Percentiles rank a stretch among this genome's conserved stretches.
Conservation (phyloP, 2,888 invertebrate species). For the Sesia bembeciformis region DNA sequence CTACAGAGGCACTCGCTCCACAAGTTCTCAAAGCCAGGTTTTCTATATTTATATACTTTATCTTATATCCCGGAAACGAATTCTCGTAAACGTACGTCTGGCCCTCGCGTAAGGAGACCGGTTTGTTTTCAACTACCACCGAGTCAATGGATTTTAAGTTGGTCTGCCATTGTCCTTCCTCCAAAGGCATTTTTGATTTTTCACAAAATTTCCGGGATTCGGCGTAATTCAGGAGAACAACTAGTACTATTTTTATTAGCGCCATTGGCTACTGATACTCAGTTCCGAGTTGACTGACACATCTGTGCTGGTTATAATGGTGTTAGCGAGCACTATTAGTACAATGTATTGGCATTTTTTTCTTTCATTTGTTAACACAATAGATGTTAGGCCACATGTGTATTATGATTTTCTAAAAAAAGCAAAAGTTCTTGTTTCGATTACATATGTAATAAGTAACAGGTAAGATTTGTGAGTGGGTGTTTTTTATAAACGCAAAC, state of each 20-base stretch:
- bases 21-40: conserved; percentile 49
- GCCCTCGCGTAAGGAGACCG: conserved; percentile 42
- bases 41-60: conserved; percentile 52
- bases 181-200: conserved; percentile 37
- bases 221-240: not conserved
- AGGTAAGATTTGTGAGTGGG: too few relatives aligned
- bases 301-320: too few relatives aligned
- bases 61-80: conserved; percentile 39
- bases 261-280: not conserved
- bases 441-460: too few relatives aligned
- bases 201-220: conserved; percentile 34
- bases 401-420: too few relatives aligned
- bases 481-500: too few relatives aligned
- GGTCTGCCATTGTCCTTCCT: conserved; percentile 41
- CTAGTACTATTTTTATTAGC: not conserved
- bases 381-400: too few relatives aligned
- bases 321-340: too few relatives aligned
- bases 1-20: conserved; percentile 43
- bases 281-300: too few relatives aligned
- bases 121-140: conserved; percentile 44
- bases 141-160: conserved; percentile 43
- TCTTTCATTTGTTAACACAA: too few relatives aligned
- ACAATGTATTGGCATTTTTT: too few relatives aligned
- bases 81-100: conserved; percentile 59
- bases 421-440: too few relatives aligned